Conservation (phyloP, 2,113 vertebrate species). For the Corynorhinus townsendii region DNA sequence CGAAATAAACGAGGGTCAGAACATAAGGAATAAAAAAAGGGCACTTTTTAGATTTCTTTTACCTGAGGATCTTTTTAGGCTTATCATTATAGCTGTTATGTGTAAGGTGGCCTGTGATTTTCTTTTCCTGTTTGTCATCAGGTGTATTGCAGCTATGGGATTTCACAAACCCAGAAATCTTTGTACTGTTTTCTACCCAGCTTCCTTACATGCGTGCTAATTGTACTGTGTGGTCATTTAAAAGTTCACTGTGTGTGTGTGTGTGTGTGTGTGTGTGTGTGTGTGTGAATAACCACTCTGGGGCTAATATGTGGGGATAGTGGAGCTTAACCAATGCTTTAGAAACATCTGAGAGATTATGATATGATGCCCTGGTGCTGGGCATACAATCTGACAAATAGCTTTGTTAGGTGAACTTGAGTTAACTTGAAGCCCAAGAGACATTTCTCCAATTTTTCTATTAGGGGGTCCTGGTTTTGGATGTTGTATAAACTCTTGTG, state of each 20-base stretch:
- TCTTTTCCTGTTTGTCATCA: not conserved
- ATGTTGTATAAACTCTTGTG: not conserved
- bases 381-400: not conserved
- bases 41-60: not conserved
- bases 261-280: not conserved
- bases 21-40: not conserved
- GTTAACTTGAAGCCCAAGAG: not conserved
- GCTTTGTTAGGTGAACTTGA: not conserved
- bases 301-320: not conserved
- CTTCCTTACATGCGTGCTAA: not conserved
- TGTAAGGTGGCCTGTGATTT: not conserved
- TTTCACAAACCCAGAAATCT: not conserved
- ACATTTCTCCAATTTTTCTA: not conserved
- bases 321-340: not conserved
- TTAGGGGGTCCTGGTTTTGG: not conserved
- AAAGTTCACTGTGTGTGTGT: not conserved
- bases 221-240: not conserved
- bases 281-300: not conserved
- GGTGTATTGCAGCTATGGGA: not conserved
- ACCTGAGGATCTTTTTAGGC: not conserved
- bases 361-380: too few relatives aligned
- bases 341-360: not conserved
- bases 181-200: not conserved
- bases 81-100: not conserved
- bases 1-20: not conserved